Conservation (phyloP, 2,113 vertebrate genomes). For the Carassius auratus region DNA sequence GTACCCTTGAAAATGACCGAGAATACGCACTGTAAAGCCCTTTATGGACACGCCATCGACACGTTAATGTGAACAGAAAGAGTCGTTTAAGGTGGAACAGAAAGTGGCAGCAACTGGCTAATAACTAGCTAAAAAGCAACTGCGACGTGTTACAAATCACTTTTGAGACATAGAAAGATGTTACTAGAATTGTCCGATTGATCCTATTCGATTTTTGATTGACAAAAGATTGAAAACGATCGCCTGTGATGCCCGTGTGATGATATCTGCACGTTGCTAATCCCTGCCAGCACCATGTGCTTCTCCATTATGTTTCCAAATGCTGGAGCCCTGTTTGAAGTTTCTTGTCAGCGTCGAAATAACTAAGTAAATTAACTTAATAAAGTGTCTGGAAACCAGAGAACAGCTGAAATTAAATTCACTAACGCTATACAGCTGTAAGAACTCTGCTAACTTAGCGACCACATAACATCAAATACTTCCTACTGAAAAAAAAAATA, state of each 20-base stretch:
- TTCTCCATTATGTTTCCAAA: background rate
- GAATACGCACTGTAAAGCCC: background rate
- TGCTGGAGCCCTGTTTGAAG: background rate
- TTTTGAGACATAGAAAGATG: background rate
- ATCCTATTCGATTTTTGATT: background rate
- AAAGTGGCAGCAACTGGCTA: background rate
- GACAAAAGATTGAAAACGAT: background rate
- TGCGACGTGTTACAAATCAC: background rate
- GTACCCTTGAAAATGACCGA: slow-evolving; percentile 11
- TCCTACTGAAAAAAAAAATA: background rate
- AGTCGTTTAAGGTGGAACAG: background rate
- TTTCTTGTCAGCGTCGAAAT: background rate
- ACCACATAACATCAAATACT: slow-evolving; percentile 32
- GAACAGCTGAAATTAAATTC: background rate
- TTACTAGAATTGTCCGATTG: background rate
- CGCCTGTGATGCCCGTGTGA: background rate
- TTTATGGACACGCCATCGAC: background rate
- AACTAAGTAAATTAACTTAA: background rate
- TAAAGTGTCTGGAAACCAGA: background rate
- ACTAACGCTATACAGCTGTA: background rate
- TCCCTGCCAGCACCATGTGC: slow-evolving; percentile 2
- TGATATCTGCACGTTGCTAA: background rate
- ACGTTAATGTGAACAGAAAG: background rate
- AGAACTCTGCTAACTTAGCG: slow-evolving; percentile 3
- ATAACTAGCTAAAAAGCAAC: background rate